Evolutionary conservation across 2,113 vertebrate genomes (phyloP).

Genomic region (Platichthys flesus): DNA sequence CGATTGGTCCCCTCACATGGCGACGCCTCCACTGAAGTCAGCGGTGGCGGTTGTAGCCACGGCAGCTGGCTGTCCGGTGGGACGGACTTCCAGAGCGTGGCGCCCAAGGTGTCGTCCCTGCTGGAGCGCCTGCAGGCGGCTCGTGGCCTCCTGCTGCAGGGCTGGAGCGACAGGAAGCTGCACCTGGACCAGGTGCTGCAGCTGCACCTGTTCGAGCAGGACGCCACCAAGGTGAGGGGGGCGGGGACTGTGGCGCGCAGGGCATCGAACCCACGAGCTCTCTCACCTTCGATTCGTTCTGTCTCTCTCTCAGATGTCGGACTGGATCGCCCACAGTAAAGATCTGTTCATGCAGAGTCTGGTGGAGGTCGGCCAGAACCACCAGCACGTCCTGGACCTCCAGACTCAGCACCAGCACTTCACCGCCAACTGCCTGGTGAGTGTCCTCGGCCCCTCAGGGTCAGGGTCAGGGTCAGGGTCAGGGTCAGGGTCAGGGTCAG

Average conservation of each 20-base stretch:
- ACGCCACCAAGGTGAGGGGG: conserved; percentile 91
- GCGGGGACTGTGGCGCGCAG: background rate
- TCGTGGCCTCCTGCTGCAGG: conserved; percentile 76
- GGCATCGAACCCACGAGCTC: too few relatives aligned
- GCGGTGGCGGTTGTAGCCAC: conserved; percentile 80
- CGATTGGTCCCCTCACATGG: conserved; percentile 83
- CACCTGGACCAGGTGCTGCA: conserved; percentile 97
- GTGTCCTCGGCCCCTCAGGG: too few relatives aligned
- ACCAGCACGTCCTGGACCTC: conserved; percentile 94
- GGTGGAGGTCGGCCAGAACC: conserved; percentile 94
- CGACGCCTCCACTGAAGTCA: conserved; percentile 59
- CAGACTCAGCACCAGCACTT: conserved; percentile 99
- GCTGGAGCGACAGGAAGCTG: conserved; percentile 80
- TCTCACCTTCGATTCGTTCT: background rate
- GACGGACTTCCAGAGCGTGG: conserved; percentile 96
- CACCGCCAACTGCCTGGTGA: conserved; percentile 98
- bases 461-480: too few relatives aligned
- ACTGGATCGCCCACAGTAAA: conserved; percentile 99
- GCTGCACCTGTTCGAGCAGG: conserved; percentile 95
- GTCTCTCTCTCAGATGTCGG: conserved; percentile 88
- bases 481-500: too few relatives aligned
- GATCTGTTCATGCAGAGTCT: conserved; percentile 95
- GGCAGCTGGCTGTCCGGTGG: conserved; percentile 95
- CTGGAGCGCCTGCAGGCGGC: conserved; percentile 95
- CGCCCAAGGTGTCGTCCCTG: conserved; percentile 93